These are phyloP conservation scores for Drosophila acutilabella DNA, from an alignment of 2,888 invertebrate genomes.

Conservation along the genomic window DNA sequence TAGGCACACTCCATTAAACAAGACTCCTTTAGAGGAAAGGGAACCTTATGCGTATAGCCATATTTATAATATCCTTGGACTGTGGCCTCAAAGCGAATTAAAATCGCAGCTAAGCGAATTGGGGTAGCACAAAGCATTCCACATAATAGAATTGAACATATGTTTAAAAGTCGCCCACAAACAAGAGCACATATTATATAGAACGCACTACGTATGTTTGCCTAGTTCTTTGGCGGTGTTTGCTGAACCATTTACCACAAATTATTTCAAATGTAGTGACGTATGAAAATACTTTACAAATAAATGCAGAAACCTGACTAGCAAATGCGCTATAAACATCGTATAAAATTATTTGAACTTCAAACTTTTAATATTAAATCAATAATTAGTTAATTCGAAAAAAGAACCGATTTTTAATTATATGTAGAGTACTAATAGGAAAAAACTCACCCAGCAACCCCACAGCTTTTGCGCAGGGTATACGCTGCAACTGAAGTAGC, in stretches of 20 bases:
- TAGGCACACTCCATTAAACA: not conserved
- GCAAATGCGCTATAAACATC: conserved; percentile 19
- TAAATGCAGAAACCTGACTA: conserved; percentile 8
- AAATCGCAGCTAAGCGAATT: conserved; percentile 12
- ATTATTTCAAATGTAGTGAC: conserved; percentile 70
- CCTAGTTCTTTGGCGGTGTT: conserved; percentile 60
- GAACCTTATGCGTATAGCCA: too few relatives aligned
- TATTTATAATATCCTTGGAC: not conserved
- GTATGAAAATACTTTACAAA: conserved; percentile 57
- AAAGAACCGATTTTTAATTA: not conserved
- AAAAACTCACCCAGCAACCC: not conserved
- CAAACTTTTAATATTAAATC: not conserved
- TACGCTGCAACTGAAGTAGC: conserved; percentile 16
- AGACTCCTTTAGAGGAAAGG: too few relatives aligned
- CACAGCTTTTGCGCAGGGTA: conserved; percentile 10
- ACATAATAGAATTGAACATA: conserved; percentile 52
- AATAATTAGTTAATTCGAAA: not conserved
- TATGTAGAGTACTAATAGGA: not conserved
- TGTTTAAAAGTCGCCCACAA: conserved; percentile 27
- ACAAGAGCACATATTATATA: not conserved
- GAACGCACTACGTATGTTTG: conserved; percentile 41
- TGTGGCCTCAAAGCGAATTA: conserved; percentile 1
- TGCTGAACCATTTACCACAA: conserved; percentile 69
- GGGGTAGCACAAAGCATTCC: not conserved
- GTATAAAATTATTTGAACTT: not conserved